A percentile compares a stretch with the other conserved stretches of the same genome.
These are phyloP conservation scores for Fissipunctia ypsillon DNA, from an alignment of 2,888 invertebrate genomes.

Conservation along the genomic window DNA sequence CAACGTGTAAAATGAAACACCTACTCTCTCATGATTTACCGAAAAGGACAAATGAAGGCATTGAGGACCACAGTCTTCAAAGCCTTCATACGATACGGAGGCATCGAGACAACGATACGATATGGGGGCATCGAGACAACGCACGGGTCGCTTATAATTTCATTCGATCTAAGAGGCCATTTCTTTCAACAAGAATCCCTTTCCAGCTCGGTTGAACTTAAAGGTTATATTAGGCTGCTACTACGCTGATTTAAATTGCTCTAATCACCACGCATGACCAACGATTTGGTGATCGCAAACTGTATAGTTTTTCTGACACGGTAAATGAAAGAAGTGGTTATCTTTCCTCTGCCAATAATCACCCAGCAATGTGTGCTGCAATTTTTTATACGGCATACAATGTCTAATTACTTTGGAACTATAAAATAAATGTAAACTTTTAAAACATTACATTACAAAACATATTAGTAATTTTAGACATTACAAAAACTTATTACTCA, in stretches of 20 bases:
- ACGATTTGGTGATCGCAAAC: background rate
- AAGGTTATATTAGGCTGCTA: background rate
- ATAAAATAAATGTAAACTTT: constrained; percentile 23
- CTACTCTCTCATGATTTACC: background rate
- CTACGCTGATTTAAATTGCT: too few species aligned
- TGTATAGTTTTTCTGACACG: background rate
- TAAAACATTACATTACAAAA: constrained; percentile 3
- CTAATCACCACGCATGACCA: background rate
- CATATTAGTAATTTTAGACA: constrained; percentile 30
- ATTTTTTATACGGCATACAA: background rate
- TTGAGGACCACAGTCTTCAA: too few species aligned
- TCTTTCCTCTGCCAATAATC: background rate
- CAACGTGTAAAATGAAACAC: background rate
- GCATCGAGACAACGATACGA: too few species aligned
- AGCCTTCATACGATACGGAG: too few species aligned
- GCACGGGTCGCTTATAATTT: too few species aligned
- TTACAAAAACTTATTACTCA: constrained; percentile 50
- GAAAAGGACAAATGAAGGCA: background rate
- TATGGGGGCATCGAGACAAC: background rate
- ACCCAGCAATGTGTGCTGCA: background rate
- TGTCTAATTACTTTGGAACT: constrained; percentile 11
- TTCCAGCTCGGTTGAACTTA: background rate
- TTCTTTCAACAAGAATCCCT: background rate
- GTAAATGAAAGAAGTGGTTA: too few species aligned
- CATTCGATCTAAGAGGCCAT: background rate